Evolutionary conservation across 2,888 invertebrate genomes (phyloP).

Genomic region (Macropis europaea): DNA sequence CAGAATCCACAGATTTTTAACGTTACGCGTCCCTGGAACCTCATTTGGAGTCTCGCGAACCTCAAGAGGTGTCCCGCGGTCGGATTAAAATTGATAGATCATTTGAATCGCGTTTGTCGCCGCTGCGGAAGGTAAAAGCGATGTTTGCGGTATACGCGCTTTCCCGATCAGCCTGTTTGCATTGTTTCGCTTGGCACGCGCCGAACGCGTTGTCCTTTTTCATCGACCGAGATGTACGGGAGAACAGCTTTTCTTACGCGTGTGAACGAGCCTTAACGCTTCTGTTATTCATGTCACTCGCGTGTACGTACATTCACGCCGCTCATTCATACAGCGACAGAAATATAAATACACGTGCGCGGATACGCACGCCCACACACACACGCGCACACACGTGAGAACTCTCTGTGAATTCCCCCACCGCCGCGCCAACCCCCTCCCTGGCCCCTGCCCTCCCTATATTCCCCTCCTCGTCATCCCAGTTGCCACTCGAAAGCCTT

Average conservation of each 20-base stretch:
- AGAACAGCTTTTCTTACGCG: constrained; percentile 34
- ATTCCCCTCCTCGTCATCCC: constrained; percentile 7
- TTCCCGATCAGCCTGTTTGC: not conserved
- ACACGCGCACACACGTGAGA: constrained; percentile 9
- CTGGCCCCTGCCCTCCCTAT: not conserved
- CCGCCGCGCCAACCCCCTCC: not conserved
- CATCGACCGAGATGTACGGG: not conserved
- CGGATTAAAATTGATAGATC: too few species aligned
- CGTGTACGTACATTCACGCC: constrained; percentile 43
- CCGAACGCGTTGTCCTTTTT: too few species aligned
- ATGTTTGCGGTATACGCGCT: not conserved
- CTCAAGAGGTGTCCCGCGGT: too few species aligned
- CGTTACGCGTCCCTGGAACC: too few species aligned
- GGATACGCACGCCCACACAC: constrained; percentile 9
- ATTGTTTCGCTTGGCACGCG: too few species aligned
- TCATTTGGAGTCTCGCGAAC: too few species aligned
- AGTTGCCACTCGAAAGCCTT: constrained; percentile 46
- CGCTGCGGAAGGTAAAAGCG: not conserved
- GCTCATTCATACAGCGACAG: constrained; percentile 56
- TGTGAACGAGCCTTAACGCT: constrained; percentile 58
- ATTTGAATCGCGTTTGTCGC: too few species aligned
- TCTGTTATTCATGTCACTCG: constrained; percentile 53
- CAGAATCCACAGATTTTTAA: too few species aligned
- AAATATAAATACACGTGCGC: constrained; percentile 44
- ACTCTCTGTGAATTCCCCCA: constrained; percentile 44